These are phyloP conservation scores for Rostratula benghalensis DNA, from an alignment of 2,113 vertebrate genomes.

Conservation along the genomic window DNA sequence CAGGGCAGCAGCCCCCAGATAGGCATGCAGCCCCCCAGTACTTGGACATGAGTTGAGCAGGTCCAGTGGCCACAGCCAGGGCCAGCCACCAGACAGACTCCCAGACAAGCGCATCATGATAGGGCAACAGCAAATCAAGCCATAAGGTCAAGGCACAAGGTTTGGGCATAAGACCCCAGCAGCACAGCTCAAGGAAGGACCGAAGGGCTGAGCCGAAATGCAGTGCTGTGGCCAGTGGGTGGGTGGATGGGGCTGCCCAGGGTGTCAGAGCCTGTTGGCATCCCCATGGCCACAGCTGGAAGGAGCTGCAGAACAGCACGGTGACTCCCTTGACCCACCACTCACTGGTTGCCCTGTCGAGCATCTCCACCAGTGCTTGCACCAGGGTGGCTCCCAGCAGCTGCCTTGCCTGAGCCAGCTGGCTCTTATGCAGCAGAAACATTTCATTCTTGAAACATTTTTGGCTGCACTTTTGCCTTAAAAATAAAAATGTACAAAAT, in stretches of 20 bases:
- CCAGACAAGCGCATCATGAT: neutral
- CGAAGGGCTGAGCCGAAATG: fast-evolving
- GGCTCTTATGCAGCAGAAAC: neutral
- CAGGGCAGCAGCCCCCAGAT: neutral
- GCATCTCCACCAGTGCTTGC: neutral
- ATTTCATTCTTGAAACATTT: constrained; percentile 16
- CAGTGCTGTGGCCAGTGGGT: neutral
- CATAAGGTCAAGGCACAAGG: neutral
- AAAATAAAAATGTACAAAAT: constrained; percentile 55
- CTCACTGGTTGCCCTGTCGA: fast-evolving
- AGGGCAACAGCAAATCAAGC: neutral
- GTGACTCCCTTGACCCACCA: neutral
- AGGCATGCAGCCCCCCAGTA: neutral
- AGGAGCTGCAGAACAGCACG: neutral
- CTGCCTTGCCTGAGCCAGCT: neutral
- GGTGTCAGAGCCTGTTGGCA: neutral
- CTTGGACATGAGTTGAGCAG: neutral
- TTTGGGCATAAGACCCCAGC: neutral
- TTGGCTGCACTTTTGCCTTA: constrained; percentile 12
- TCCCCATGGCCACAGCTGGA: neutral
- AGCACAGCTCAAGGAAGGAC: neutral
- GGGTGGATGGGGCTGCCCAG: neutral
- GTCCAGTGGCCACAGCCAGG: neutral
- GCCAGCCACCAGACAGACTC: neutral
- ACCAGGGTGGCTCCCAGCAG: neutral